phyloP scores from a whole-genome alignment of 2,888 invertebrate species.

The Clunio marinus region DNA sequence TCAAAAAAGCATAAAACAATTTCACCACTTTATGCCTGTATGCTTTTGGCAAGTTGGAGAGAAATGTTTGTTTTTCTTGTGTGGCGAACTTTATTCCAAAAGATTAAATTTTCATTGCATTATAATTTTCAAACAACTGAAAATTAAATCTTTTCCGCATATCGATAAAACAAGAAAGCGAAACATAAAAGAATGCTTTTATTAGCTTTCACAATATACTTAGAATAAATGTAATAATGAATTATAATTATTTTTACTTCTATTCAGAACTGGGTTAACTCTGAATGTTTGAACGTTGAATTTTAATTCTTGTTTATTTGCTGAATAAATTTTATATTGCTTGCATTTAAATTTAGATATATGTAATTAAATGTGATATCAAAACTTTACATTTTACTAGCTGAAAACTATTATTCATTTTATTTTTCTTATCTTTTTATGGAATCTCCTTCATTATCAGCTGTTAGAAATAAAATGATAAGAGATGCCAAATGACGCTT shows the following conservation, averaged over 20 bases:
- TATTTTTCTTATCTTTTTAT: no score
- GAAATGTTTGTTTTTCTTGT: conserved; percentile 14
- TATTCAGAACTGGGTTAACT: no score
- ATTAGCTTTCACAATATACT: neutral
- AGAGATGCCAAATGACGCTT: no score
- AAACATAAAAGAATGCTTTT: neutral
- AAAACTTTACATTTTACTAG: no score
- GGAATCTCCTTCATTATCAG: no score
- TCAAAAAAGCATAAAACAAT: conserved; percentile 17
- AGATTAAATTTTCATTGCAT: conserved; percentile 27
- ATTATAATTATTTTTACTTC: neutral
- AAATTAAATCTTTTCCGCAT: conserved; percentile 32
- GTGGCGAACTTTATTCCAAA: conserved; percentile 17
- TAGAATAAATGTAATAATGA: neutral
- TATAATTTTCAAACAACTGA: conserved; percentile 13
- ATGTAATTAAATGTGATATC: no score
- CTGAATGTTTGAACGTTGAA: conserved; percentile 7
- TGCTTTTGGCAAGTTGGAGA: conserved; percentile 25
- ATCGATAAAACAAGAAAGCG: conserved; percentile 28
- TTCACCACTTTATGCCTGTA: conserved; percentile 12
- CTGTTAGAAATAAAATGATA: no score
- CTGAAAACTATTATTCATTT: no score
- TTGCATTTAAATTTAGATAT: no score
- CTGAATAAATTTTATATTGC: neutral
- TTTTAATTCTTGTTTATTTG: conserved; percentile 35